Conservation (phyloP, 2,888 invertebrate species). For the Agrotis segetum region DNA sequence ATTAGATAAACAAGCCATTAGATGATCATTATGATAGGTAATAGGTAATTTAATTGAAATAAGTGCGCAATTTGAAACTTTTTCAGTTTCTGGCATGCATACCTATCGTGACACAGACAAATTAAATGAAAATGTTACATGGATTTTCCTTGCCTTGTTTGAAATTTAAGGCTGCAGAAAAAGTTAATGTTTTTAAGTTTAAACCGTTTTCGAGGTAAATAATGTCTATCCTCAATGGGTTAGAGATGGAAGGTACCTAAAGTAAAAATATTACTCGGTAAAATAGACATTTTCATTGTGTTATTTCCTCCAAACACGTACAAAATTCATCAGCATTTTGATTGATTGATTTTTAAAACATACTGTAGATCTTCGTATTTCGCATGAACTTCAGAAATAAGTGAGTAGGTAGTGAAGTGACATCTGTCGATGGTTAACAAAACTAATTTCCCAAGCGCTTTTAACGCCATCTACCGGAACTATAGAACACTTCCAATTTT, state of each 20-base stretch:
- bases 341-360: too few species aligned
- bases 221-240: background rate
- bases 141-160: background rate
- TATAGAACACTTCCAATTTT: background rate
- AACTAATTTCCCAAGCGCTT: background rate
- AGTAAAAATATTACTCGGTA: too few species aligned
- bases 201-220: background rate
- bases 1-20: too few species aligned
- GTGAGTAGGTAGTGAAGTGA: background rate
- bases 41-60: background rate
- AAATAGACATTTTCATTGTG: too few species aligned
- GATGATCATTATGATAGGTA: too few species aligned
- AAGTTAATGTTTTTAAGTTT: background rate
- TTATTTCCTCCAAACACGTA: too few species aligned
- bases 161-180: background rate
- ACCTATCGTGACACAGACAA: slow-evolving; percentile 23
- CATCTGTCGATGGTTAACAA: slow-evolving; percentile 16
- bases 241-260: too few species aligned
- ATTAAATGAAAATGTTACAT: slow-evolving; percentile 14
- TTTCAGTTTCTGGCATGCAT: slow-evolving; percentile 3
- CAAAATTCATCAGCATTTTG: too few species aligned
- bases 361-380: too few species aligned
- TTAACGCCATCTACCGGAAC: slow-evolving; percentile 22
- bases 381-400: background rate
- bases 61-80: background rate